A percentile compares a stretch with the other conserved stretches of the same genome.
Evolutionary conservation across 2,797 vertebrate species (phyloP).

Genomic region (Betta splendens): DNA sequence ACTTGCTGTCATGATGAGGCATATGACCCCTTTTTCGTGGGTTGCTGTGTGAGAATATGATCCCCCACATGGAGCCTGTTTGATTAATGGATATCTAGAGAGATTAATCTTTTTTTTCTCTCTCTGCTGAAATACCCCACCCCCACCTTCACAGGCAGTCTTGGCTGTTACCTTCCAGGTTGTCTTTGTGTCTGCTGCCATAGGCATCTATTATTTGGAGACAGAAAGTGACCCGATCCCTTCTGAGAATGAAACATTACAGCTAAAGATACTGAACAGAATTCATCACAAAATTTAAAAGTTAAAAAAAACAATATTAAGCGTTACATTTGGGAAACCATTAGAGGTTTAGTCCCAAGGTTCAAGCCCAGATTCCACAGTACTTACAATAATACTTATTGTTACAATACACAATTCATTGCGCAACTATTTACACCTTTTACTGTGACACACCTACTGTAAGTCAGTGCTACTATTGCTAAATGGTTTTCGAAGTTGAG

Average conservation of each 20-base stretch:
- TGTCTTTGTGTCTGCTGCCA: constrained; percentile 69
- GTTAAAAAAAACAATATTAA: too few relatives aligned
- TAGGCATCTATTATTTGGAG: constrained; percentile 32
- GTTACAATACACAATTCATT: too few relatives aligned
- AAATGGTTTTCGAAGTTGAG: constrained; percentile 10
- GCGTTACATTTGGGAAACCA: too few relatives aligned
- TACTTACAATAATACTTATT: too few relatives aligned
- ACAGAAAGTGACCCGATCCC: constrained; percentile 20
- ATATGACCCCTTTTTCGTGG: constrained; percentile 68
- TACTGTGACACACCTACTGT: neutral
- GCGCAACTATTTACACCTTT: neutral
- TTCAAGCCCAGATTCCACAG: neutral
- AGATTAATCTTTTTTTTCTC: constrained; percentile 66
- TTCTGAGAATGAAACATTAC: constrained; percentile 21
- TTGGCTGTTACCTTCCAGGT: constrained; percentile 37
- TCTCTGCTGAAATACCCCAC: constrained; percentile 44
- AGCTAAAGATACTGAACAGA: neutral
- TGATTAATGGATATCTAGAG: constrained; percentile 64
- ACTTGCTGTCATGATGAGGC: constrained; percentile 57
- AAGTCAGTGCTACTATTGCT: neutral
- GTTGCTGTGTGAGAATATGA: constrained; percentile 40
- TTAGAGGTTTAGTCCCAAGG: neutral
- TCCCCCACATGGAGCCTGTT: constrained; percentile 50
- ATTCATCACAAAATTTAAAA: neutral
- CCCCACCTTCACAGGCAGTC: constrained; percentile 51